These are phyloP conservation scores for Tragelaphus imberbis DNA, from an alignment of 2,113 vertebrate species.

Conservation along the genomic window DNA sequence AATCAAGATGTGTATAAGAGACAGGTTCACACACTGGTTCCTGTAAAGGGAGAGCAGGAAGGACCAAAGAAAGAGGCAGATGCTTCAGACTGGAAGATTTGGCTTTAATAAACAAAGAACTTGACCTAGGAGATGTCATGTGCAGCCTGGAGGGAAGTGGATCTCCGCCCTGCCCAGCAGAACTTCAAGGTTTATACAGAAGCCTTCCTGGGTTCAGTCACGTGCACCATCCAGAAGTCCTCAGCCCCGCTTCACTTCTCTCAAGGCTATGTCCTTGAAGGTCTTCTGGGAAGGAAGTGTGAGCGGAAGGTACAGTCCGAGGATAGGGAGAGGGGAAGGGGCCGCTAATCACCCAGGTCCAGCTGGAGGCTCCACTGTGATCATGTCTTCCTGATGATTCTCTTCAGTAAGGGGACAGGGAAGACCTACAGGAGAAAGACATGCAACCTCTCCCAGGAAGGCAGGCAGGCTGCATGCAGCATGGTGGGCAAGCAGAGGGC, in stretches of 20 bases:
- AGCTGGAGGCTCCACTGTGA: background rate
- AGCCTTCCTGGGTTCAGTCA: background rate
- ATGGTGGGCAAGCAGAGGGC: background rate
- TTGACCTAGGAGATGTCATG: background rate
- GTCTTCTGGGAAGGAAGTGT: background rate
- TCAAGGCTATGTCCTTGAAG: background rate
- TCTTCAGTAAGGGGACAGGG: background rate
- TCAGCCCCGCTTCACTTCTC: fast-evolving
- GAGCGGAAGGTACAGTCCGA: background rate
- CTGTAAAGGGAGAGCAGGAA: background rate
- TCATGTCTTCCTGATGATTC: background rate
- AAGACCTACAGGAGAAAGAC: background rate
- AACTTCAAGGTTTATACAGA: background rate
- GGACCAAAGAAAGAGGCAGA: background rate
- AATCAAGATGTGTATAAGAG: too few species aligned
- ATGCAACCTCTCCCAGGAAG: background rate
- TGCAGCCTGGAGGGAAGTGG: background rate
- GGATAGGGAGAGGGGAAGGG: background rate
- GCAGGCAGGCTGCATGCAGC: background rate
- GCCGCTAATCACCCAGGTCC: fast-evolving
- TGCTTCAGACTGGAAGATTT: fast-evolving
- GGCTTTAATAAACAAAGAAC: background rate
- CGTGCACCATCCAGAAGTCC: background rate
- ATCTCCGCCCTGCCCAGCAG: background rate
- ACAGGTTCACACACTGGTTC: background rate